These are phyloP conservation scores for Nomada hirtipes DNA, from an alignment of 2,888 invertebrate genomes.

Conservation along the genomic window DNA sequence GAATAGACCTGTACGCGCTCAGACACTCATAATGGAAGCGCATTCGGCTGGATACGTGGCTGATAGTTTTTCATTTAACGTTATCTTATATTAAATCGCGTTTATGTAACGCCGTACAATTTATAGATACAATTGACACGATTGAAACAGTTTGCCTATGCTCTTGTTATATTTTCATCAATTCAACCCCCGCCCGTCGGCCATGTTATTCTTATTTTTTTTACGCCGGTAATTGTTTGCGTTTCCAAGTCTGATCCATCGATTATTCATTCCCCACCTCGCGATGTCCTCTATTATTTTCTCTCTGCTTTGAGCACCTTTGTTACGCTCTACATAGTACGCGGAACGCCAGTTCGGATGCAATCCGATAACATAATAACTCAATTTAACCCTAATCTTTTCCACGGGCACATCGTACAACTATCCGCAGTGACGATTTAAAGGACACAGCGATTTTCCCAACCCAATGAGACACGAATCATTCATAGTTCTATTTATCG, in stretches of 20 bases:
- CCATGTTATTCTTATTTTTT: background rate
- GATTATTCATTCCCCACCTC: constrained; percentile 15
- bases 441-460: background rate
- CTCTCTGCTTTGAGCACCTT: constrained; percentile 31
- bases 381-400: constrained; percentile 17
- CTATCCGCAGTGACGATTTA: background rate
- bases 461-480: background rate
- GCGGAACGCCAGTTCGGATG: constrained; percentile 9
- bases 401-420: background rate
- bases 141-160: background rate
- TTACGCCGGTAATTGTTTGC: constrained; percentile 11
- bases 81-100: background rate
- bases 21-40: background rate
- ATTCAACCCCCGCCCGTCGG: background rate
- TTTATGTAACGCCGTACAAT: too few species aligned
- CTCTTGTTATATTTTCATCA: constrained; percentile 2
- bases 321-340: constrained; percentile 41
- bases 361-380: constrained; percentile 7
- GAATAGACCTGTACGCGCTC: background rate
- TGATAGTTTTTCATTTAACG: background rate
- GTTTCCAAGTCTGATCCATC: constrained; percentile 5
- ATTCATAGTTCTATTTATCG: background rate
- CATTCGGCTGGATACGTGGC: background rate
- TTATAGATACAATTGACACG: background rate
- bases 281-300: constrained; percentile 6